Conservation (phyloP, 2,888 invertebrate genomes). For the Dynastes maya region DNA sequence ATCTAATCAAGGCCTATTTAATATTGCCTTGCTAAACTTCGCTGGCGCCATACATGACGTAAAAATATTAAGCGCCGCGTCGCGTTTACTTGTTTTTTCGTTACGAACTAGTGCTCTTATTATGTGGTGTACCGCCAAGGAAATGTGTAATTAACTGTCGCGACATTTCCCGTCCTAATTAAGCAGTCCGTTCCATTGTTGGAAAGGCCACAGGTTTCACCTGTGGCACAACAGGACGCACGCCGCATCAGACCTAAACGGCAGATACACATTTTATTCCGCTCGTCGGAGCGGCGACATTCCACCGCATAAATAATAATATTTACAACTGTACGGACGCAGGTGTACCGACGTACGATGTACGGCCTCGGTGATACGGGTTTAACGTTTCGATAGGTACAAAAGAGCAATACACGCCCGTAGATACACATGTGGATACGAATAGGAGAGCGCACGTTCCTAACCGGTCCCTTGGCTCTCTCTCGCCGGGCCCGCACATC, state of each 20-base stretch:
- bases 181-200: constrained; percentile 30
- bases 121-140: neutral
- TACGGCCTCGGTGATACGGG: constrained; percentile 20
- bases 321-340: constrained; percentile 41
- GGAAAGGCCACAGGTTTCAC: constrained; percentile 21
- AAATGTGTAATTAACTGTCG: constrained; percentile 16
- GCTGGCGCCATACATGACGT: neutral
- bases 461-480: constrained; percentile 33
- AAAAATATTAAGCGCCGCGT: neutral
- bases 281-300: constrained; percentile 26
- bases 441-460: constrained; percentile 31
- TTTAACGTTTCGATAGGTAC: constrained; percentile 12
- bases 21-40: neutral
- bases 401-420: constrained; percentile 15
- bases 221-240: neutral
- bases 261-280: constrained; percentile 32
- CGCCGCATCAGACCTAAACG: neutral
- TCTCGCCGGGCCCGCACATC: neutral
- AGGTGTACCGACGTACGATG: constrained; percentile 29
- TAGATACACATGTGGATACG: constrained; percentile 12
- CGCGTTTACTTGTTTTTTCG: neutral
- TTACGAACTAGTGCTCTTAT: neutral
- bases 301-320: constrained; percentile 43
- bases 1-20: neutral
- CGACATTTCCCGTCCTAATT: constrained; percentile 38